These are phyloP conservation scores for Tupiocoris notatus DNA, from an alignment of 2,888 invertebrate species.

Conservation along the genomic window DNA sequence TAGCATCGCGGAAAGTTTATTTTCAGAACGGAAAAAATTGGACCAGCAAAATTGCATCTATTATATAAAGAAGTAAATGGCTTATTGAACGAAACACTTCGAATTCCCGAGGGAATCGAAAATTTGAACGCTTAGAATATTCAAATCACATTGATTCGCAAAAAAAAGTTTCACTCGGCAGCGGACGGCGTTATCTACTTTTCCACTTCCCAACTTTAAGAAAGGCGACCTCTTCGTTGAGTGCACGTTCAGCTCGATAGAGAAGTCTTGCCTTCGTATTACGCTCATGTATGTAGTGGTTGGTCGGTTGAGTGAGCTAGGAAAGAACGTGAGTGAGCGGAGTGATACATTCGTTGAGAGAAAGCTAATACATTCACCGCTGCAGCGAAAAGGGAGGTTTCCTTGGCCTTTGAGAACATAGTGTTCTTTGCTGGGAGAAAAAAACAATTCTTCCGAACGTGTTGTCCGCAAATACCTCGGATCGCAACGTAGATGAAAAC, in stretches of 20 bases:
- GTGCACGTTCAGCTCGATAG: background rate
- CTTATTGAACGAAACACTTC: too few relatives aligned
- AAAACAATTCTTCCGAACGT: too few relatives aligned
- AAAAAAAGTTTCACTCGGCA: background rate
- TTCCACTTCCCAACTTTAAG: background rate
- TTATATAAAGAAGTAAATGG: too few relatives aligned
- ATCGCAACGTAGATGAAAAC: too few relatives aligned
- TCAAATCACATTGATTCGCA: background rate
- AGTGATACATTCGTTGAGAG: background rate
- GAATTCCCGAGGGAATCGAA: too few relatives aligned
- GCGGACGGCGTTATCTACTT: slow-evolving; percentile 1
- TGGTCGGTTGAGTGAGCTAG: background rate
- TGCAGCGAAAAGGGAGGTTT: background rate
- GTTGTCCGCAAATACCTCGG: too few relatives aligned
- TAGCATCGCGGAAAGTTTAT: too few relatives aligned
- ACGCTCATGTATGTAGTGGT: background rate
- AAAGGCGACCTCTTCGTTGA: background rate
- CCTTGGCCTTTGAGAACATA: background rate
- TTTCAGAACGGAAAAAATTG: too few relatives aligned
- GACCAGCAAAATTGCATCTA: too few relatives aligned
- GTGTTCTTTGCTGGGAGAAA: too few relatives aligned
- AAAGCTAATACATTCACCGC: slow-evolving; percentile 6
- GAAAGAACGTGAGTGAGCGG: background rate
- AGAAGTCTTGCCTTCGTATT: background rate
- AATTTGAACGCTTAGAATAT: too few relatives aligned